Conservation (phyloP, 2,797 vertebrate genomes). For the Halcyon chelicuti region DNA sequence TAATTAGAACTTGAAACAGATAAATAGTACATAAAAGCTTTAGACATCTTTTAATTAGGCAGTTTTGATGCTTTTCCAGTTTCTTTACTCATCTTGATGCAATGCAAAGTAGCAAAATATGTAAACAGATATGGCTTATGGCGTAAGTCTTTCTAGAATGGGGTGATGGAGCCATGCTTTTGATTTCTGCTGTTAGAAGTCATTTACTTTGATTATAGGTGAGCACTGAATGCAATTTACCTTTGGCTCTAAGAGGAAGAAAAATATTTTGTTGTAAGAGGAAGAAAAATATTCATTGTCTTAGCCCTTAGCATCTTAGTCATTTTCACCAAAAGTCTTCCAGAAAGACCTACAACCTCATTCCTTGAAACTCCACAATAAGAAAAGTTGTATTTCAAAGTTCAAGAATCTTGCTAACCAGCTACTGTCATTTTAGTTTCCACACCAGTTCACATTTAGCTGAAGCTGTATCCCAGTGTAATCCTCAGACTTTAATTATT, state of each 20-base stretch:
- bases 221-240: not conserved
- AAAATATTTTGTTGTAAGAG: too few species aligned
- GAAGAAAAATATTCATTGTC: not conserved
- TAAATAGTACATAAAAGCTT: not conserved
- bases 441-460: not conserved
- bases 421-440: not conserved
- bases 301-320: not conserved
- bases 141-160: not conserved
- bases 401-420: not conserved
- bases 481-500: not conserved
- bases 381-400: not conserved
- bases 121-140: not conserved
- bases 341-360: not conserved
- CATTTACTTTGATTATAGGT: not conserved
- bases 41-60: not conserved
- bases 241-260: too few species aligned
- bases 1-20: not conserved
- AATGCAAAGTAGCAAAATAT: not conserved
- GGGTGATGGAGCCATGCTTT: not conserved
- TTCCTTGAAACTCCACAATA: not conserved
- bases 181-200: not conserved
- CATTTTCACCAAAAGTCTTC: not conserved
- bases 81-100: not conserved
- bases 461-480: not conserved
- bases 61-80: not conserved